Conservation (phyloP, 2,888 invertebrate genomes). For the Lapara coniferarum region DNA sequence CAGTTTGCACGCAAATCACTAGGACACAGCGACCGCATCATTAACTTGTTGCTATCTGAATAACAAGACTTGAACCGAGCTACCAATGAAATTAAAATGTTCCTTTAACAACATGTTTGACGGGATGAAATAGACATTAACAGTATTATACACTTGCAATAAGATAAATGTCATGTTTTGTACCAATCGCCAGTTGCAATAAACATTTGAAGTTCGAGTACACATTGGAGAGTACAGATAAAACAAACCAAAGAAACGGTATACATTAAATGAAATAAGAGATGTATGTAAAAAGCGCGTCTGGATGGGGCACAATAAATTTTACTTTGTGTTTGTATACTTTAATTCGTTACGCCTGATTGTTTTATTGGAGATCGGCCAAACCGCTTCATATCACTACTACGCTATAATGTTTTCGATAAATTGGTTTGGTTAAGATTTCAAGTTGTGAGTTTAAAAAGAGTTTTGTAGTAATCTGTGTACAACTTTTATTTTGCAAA, state of each 20-base stretch:
- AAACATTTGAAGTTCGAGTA: constrained; percentile 14
- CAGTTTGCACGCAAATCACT: neutral
- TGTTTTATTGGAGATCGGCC: constrained; percentile 73
- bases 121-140: constrained; percentile 20
- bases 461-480: constrained; percentile 1
- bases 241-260: constrained; percentile 54
- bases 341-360: constrained; percentile 66
- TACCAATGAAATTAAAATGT: constrained; percentile 14
- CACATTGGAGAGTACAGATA: constrained; percentile 32
- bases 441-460: neutral
- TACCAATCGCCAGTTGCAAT: constrained; percentile 15
- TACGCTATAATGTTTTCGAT: constrained; percentile 36
- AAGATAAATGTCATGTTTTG: constrained; percentile 23
- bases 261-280: constrained; percentile 59
- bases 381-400: constrained; percentile 59
- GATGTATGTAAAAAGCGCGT: constrained; percentile 60
- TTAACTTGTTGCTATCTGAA: neutral
- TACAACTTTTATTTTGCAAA: neutral
- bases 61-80: neutral
- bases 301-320: constrained; percentile 65
- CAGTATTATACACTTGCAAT: constrained; percentile 20
- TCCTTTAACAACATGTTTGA: constrained; percentile 15
- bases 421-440: constrained; percentile 10
- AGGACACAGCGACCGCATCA: neutral
- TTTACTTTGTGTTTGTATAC: constrained; percentile 60